A percentile compares a stretch with the other conserved stretches of the same genome.
Evolutionary conservation across 2,888 invertebrate species (phyloP).

Genomic region (Lutraria lutraria): DNA sequence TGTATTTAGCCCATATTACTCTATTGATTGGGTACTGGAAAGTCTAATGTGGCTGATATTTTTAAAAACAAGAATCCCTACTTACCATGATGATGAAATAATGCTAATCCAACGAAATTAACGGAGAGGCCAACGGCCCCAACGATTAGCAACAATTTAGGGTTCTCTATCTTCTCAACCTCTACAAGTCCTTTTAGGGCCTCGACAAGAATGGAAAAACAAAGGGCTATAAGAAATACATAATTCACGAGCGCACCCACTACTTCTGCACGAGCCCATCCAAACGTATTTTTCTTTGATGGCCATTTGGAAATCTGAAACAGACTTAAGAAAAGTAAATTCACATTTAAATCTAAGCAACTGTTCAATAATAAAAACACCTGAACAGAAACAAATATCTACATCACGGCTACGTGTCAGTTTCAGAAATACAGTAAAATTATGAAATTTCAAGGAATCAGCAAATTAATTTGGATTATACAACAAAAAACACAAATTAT

Average conservation of each 20-base stretch:
- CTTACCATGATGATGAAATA: slow-evolving; percentile 94
- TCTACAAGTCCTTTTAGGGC: slow-evolving; percentile 93
- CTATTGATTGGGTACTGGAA: no score
- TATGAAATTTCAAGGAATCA: no score
- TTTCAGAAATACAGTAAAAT: no score
- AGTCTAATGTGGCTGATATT: no score
- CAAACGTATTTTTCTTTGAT: slow-evolving; percentile 97
- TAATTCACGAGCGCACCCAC: slow-evolving; percentile 98
- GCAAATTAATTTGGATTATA: no score
- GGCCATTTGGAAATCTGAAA: slow-evolving; percentile 86
- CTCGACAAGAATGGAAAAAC: slow-evolving; percentile 99
- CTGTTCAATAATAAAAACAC: not conserved
- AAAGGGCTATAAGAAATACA: slow-evolving; percentile 98
- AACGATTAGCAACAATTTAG: slow-evolving; percentile 94
- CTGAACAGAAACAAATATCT: no score
- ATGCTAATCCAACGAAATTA: slow-evolving; percentile 95
- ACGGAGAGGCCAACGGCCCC: slow-evolving; percentile 96
- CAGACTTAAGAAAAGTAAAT: not conserved
- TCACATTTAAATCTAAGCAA: not conserved
- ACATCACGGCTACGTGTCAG: no score
- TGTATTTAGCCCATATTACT: no score
- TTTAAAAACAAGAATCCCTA: not conserved
- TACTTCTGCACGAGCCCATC: slow-evolving; percentile 99
- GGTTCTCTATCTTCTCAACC: slow-evolving; percentile 89
- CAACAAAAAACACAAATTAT: no score